Percentiles rank a stretch among this genome's conserved stretches.
These are phyloP conservation scores for Eristalinus sepulchralis DNA, from an alignment of 2,888 invertebrate genomes.

Conservation along the genomic window DNA sequence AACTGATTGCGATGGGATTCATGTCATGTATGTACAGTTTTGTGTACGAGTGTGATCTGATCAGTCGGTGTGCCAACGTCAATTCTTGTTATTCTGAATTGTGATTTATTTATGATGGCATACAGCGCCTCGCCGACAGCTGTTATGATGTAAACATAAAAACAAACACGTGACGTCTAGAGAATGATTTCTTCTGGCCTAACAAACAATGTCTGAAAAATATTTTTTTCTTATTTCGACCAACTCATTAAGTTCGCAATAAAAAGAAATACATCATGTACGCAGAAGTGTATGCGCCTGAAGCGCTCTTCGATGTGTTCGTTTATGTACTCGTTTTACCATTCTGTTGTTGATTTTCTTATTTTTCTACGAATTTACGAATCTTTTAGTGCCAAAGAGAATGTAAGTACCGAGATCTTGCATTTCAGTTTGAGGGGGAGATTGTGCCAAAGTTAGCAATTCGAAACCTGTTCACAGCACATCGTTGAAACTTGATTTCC, in stretches of 20 bases:
- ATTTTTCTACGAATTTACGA: background rate
- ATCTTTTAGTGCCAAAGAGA: background rate
- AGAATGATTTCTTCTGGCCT: too few relatives aligned
- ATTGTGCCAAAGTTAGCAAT: background rate
- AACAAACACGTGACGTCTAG: background rate
- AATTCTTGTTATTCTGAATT: conserved; percentile 9
- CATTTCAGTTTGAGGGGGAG: background rate
- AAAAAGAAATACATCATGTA: background rate
- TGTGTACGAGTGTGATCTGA: background rate
- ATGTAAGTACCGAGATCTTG: background rate
- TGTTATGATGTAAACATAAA: background rate
- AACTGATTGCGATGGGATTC: background rate
- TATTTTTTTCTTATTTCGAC: background rate
- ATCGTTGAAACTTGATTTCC: background rate
- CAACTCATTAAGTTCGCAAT: background rate
- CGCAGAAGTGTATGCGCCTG: background rate
- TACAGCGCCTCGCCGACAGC: background rate
- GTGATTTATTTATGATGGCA: conserved; percentile 4
- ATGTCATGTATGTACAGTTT: background rate
- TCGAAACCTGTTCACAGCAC: background rate
- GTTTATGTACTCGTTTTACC: background rate
- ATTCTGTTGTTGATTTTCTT: background rate
- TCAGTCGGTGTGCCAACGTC: conserved; percentile 3
- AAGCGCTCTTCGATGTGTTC: background rate
- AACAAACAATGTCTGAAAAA: too few relatives aligned